These are phyloP conservation scores for Scaptomyza parva DNA, from an alignment of 2,888 invertebrate species.

Conservation along the genomic window DNA sequence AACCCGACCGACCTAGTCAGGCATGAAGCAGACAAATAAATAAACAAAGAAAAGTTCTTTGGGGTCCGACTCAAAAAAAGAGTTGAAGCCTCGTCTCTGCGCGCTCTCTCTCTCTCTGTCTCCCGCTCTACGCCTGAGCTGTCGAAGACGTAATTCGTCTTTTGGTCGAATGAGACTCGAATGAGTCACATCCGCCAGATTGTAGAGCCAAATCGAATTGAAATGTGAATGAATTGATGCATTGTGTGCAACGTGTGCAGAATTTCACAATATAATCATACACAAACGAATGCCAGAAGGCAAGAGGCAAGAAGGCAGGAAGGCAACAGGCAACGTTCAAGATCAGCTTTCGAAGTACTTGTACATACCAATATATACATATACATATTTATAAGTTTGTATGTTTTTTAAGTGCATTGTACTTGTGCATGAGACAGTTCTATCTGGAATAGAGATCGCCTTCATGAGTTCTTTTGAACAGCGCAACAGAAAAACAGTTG, in stretches of 20 bases:
- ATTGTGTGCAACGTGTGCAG: slow-evolving; percentile 67
- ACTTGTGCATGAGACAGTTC: slow-evolving; percentile 37
- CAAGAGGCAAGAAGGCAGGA: background rate
- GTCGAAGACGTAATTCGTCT: slow-evolving; percentile 46
- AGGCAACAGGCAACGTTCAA: slow-evolving; percentile 22
- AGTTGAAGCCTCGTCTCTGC: slow-evolving; percentile 1
- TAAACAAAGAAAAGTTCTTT: slow-evolving; percentile 42
- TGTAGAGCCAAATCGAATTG: slow-evolving; percentile 19
- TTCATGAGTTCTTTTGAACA: slow-evolving; percentile 39
- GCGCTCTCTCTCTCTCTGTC: background rate
- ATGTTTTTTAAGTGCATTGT: slow-evolving; percentile 3
- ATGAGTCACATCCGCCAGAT: slow-evolving; percentile 73
- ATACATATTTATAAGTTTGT: background rate
- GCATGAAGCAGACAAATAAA: slow-evolving; percentile 62
- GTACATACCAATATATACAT: background rate
- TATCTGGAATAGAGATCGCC: slow-evolving; percentile 39
- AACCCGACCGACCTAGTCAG: slow-evolving; percentile 62
- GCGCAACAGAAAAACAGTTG: slow-evolving; percentile 20
- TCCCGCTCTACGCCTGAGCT: background rate
- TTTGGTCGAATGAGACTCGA: slow-evolving; percentile 55
- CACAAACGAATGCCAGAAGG: slow-evolving; percentile 17
- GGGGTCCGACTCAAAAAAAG: background rate
- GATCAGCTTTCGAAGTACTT: slow-evolving; percentile 41
- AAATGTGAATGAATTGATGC: slow-evolving; percentile 54
- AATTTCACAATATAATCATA: slow-evolving; percentile 70